These are phyloP conservation scores for Nezara viridula DNA, from an alignment of 2,888 invertebrate genomes.

Conservation along the genomic window DNA sequence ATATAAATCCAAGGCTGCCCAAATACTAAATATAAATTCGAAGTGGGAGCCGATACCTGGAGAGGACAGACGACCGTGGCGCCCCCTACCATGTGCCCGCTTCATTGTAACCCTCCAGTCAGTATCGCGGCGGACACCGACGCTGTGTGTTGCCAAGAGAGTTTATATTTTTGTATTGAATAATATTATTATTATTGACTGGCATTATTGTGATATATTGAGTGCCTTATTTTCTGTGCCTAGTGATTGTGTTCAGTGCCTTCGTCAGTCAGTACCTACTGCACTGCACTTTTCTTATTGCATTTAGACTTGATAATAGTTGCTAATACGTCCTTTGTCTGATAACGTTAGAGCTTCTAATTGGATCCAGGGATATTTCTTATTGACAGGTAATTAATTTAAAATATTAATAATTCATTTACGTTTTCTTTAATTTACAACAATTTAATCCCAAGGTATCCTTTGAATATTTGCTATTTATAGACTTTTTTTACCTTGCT, in stretches of 20 bases:
- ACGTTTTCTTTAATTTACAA: neutral
- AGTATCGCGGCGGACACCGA: constrained; percentile 20
- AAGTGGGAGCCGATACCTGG: neutral
- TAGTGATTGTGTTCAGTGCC: constrained; percentile 11
- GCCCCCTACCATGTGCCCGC: neutral
- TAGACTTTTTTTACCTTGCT: neutral
- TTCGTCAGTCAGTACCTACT: neutral
- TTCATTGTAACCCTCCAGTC: neutral
- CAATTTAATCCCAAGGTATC: neutral
- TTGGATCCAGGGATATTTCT: neutral
- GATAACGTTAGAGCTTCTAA: neutral
- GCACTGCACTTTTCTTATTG: neutral
- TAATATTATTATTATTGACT: constrained; percentile 1
- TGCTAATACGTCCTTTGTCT: neutral
- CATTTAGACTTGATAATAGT: neutral
- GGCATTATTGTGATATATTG: neutral
- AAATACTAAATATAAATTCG: neutral
- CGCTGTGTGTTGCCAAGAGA: neutral
- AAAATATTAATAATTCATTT: neutral
- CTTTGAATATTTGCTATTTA: neutral
- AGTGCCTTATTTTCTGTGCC: neutral
- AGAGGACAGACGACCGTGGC: neutral
- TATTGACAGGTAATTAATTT: neutral
- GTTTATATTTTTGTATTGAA: neutral
- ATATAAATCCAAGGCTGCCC: neutral